phyloP scores from a whole-genome alignment of 2,888 invertebrate genomes.

The Cordilura impudica region DNA sequence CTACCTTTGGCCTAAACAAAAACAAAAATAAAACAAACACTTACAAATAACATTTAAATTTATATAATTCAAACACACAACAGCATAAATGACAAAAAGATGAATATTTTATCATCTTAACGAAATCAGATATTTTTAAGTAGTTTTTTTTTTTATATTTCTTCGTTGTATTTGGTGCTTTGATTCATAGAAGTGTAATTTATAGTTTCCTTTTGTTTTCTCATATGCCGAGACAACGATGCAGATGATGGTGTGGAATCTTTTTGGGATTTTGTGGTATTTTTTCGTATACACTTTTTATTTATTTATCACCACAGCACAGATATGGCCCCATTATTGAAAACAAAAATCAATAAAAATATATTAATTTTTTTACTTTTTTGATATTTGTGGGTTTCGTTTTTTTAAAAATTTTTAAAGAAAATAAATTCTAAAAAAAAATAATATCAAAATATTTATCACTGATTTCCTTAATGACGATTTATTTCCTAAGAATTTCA shows the following conservation, averaged over 20 bases:
- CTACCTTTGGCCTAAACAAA: conserved; percentile 58
- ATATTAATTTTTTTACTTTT: conserved; percentile 66
- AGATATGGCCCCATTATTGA: conserved; percentile 70
- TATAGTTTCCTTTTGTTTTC: conserved; percentile 75
- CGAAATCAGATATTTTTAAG: conserved; percentile 74
- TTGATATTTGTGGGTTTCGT: conserved; percentile 29
- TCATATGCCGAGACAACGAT: conserved; percentile 34
- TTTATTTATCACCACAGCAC: conserved; percentile 56
- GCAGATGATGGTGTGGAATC: conserved; percentile 28
- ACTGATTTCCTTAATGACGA: conserved; percentile 61
- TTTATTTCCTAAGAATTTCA: conserved; percentile 57
- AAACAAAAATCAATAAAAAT: conserved; percentile 74
- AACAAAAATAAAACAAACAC: conserved; percentile 5
- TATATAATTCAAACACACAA: conserved; percentile 36
- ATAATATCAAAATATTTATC: conserved; percentile 60
- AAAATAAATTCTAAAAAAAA: conserved; percentile 38
- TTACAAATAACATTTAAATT: conserved; percentile 46
- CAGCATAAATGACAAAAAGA: conserved; percentile 19
- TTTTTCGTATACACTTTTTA: conserved; percentile 20
- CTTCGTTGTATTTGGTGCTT: conserved; percentile 44
- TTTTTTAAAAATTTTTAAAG: conserved; percentile 6
- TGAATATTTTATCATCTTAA: conserved; percentile 73
- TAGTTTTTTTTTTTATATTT: conserved; percentile 45
- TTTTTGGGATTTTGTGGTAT: conserved; percentile 25
- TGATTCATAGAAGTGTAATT: conserved; percentile 76